A percentile compares a stretch with the other conserved stretches of the same genome.
These are phyloP conservation scores for Aptenodytes forsteri DNA, from an alignment of 2,113 vertebrate species.

Conservation along the genomic window DNA sequence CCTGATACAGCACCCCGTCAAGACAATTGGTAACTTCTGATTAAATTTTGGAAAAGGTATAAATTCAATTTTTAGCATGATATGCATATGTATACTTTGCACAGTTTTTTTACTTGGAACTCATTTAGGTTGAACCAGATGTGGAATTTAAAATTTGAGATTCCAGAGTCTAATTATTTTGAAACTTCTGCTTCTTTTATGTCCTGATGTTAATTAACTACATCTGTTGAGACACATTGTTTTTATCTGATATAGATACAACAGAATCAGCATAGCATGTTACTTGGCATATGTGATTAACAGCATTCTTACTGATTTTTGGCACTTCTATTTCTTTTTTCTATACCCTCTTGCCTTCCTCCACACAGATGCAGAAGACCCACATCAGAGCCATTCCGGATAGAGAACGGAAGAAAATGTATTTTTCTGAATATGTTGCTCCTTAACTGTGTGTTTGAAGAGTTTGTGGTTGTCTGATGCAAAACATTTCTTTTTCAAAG, in stretches of 20 bases:
- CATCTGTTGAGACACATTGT: not conserved
- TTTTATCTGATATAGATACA: not conserved
- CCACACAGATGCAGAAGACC: not conserved
- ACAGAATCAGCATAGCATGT: not conserved
- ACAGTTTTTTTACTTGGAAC: not conserved
- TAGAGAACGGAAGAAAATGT: not conserved
- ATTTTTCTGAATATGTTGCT: not conserved
- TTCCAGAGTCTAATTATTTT: not conserved
- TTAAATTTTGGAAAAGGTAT: not conserved
- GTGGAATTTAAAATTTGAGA: not conserved
- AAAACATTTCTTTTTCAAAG: not conserved
- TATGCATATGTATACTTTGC: not conserved
- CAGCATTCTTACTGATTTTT: not conserved
- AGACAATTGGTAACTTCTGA: not conserved
- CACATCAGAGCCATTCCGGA: not conserved
- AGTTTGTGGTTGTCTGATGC: not conserved
- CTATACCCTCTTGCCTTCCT: not conserved
- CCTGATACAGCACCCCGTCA: not conserved
- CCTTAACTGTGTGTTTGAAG: not conserved
- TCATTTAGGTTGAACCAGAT: not conserved
- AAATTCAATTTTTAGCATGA: not conserved
- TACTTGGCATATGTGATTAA: not conserved
- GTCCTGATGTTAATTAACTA: not conserved
- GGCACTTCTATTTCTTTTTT: not conserved
- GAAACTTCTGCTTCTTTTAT: not conserved